Percentiles rank a stretch among this genome's conserved stretches.
Conservation (phyloP, 2,888 invertebrate species). For the Ganaspis brasiliensis region DNA sequence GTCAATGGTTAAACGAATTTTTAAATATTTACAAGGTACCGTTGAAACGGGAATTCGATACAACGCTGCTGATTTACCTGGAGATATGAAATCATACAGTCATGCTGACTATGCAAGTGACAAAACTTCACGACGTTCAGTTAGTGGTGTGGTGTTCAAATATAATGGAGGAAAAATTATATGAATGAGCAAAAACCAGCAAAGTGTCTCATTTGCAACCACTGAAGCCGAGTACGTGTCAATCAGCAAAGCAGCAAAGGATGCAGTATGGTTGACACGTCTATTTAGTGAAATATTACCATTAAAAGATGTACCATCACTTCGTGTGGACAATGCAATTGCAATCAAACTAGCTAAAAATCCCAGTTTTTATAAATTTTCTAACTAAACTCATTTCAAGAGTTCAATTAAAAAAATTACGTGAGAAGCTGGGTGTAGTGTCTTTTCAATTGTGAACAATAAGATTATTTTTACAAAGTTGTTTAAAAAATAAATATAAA, state of each 20-base stretch:
- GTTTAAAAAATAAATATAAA: too few species aligned
- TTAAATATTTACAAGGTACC: slow-evolving; percentile 54
- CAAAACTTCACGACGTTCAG: slow-evolving; percentile 51
- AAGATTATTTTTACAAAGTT: too few species aligned
- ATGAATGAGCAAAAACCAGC: slow-evolving; percentile 55
- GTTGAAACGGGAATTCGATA: slow-evolving; percentile 48
- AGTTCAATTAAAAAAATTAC: too few species aligned
- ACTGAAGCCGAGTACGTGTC: slow-evolving; percentile 54
- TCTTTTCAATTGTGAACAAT: too few species aligned
- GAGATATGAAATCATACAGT: slow-evolving; percentile 48
- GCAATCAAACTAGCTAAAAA: slow-evolving; percentile 56
- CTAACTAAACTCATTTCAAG: too few species aligned
- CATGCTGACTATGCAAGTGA: slow-evolving; percentile 60
- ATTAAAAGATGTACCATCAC: slow-evolving; percentile 26
- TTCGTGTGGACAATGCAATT: slow-evolving; percentile 55
- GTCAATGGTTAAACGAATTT: slow-evolving; percentile 53
- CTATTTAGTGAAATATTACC: slow-evolving; percentile 44
- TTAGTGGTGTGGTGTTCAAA: slow-evolving; percentile 51
- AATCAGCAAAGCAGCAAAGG: slow-evolving; percentile 55
- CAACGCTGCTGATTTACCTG: neutral
- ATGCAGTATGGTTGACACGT: slow-evolving; percentile 52
- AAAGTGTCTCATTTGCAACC: slow-evolving; percentile 49
- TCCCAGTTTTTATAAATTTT: slow-evolving; percentile 47
- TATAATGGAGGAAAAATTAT: slow-evolving; percentile 55
- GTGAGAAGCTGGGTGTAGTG: too few species aligned